Base-by-base conservation (phyloP, 2,888 invertebrate species). In the Stenchaetothrips biformis region DNA sequence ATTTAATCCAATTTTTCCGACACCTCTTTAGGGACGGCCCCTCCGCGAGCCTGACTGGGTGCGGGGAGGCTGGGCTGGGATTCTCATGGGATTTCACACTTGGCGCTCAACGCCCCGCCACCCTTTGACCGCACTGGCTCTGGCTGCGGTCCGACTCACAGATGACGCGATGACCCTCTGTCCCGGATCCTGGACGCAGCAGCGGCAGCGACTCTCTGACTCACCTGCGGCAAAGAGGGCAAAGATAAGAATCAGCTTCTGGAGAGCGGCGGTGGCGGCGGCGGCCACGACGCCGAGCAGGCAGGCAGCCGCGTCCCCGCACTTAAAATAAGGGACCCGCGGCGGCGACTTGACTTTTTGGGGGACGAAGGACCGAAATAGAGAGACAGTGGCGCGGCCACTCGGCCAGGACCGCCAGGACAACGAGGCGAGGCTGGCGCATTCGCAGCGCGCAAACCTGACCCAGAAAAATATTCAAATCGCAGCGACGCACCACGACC, bases 381-480 rank as follows among this genome's bases (percentile, higher is more conserved):
- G 37, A 37, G 37, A 37, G 37, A 37, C 37, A 37, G 2, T 37
- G 37, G 37, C 37, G 37, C 37, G 37, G 37, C 37, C 37, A 37
- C 37, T 16, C 53, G 53, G 53, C 53, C 53, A 13, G 53, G 3
- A 9, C 53, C 53, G 53, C 53, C 53, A 37, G 37, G 37, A 37
- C 37, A 37, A 37, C 37, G 37, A 37, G 37, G 37, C 53, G 53
- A 37, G 37, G 37, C 2, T 4, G 4, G 37, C 59, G 16, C 13
- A 53, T 53, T 53, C 53, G 9, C 53, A 9, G 9, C 53, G 16
- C 13, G 1, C 2, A 74, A 25, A 21, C 67, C 25, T 25, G 67
- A 74, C 67, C 67, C 67, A 74, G 67, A 74, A 74, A 74, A 21
- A 25, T 74, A 74, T 74, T 74, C 67, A 74, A 74, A 74, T 74